Percentiles rank a stretch among this genome's conserved stretches.
Conservation (phyloP, 2,113 vertebrate genomes). For the Ceyx cyanopectus region DNA sequence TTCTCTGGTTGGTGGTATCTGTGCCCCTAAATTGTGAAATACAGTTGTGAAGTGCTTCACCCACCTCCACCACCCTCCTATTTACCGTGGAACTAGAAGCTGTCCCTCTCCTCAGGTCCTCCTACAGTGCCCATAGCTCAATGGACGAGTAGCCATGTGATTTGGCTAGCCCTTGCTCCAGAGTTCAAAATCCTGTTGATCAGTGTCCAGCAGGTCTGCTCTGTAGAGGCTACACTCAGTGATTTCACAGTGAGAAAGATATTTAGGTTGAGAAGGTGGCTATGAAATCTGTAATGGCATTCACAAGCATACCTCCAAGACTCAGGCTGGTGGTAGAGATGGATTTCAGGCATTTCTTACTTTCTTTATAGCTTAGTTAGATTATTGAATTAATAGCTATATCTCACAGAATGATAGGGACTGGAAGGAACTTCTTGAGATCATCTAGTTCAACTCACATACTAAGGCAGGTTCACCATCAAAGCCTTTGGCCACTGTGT, state of each 20-base stretch:
- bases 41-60: not conserved
- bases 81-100: not conserved
- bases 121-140: not conserved
- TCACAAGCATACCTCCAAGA: fast-evolving
- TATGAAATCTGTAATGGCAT: not conserved
- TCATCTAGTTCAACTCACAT: too few species aligned
- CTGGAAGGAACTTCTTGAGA: too few species aligned
- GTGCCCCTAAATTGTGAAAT: not conserved
- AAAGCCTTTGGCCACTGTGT: not conserved
- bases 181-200: not conserved
- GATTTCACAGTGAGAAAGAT: not conserved
- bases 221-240: fast-evolving
- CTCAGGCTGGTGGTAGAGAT: not conserved
- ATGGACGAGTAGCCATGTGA: not conserved
- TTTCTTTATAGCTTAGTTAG: not conserved
- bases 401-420: not conserved
- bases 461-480: too few species aligned
- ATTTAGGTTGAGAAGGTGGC: not conserved
- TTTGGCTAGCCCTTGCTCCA: not conserved
- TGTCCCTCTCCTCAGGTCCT: not conserved
- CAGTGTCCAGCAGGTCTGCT: not conserved
- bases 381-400: not conserved
- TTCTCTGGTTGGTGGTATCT: fast-evolving
- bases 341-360: not conserved
- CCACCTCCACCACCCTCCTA: fast-evolving